phyloP scores from a whole-genome alignment of 2,888 invertebrate genomes.

The Thecocarcelia acutangulata region DNA sequence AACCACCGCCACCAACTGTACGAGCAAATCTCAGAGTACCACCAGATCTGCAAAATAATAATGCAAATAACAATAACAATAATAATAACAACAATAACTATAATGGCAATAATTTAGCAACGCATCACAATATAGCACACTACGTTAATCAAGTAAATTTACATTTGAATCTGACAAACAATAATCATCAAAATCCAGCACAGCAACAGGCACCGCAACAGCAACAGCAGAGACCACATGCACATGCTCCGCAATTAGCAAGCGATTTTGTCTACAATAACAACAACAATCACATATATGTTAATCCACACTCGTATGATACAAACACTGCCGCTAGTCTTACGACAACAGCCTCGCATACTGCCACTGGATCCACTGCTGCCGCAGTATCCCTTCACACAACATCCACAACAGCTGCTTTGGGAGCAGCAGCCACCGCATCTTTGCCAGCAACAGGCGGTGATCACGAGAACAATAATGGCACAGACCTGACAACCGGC shows the following conservation, averaged over 20 bases:
- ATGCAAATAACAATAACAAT: slow-evolving; percentile 71
- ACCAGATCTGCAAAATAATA: slow-evolving; percentile 72
- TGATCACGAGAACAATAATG: slow-evolving; percentile 72
- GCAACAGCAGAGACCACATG: slow-evolving; percentile 68
- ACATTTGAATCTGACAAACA: slow-evolving; percentile 72
- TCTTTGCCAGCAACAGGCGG: slow-evolving; percentile 32
- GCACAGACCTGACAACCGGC: slow-evolving; percentile 43
- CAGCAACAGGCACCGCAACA: slow-evolving; percentile 54
- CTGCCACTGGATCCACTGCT: slow-evolving; percentile 74
- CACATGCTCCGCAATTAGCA: slow-evolving; percentile 49
- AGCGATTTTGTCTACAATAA: slow-evolving; percentile 67
- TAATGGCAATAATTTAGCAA: slow-evolving; percentile 42
- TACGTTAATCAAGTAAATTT: slow-evolving; percentile 74
- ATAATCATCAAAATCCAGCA: slow-evolving; percentile 63
- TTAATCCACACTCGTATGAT: slow-evolving; percentile 80
- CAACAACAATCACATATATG: slow-evolving; percentile 80
- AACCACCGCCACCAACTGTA: slow-evolving; percentile 15
- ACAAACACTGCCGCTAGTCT: slow-evolving; percentile 78
- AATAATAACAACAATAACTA: slow-evolving; percentile 67
- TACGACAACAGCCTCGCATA: slow-evolving; percentile 71
- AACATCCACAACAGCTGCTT: slow-evolving; percentile 57
- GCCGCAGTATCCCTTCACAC: slow-evolving; percentile 57
- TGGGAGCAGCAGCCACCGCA: slow-evolving; percentile 43
- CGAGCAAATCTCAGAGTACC: slow-evolving; percentile 43
- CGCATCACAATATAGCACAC: slow-evolving; percentile 69